A percentile compares a stretch with the other conserved stretches of the same genome.
Evolutionary conservation across 2,888 invertebrate genomes (phyloP).

Genomic region (Dicycla oo): DNA sequence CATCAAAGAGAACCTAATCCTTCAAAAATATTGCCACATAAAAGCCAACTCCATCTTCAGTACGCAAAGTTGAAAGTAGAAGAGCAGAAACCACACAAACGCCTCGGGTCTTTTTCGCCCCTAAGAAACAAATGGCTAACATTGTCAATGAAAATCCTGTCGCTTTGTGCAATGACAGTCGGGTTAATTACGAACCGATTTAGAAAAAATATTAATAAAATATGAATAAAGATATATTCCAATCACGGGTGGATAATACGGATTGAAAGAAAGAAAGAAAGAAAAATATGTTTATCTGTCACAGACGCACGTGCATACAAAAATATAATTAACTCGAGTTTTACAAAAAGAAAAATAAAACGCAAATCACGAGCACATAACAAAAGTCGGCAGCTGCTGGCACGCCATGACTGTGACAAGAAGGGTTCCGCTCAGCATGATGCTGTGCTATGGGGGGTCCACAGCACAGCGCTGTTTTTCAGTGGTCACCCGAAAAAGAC

Average conservation of each 20-base stretch:
- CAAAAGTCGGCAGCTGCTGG: no score
- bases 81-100: conserved; percentile 17
- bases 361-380: no score
- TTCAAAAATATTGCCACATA: conserved; percentile 38
- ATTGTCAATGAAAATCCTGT: conserved; percentile 65
- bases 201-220: conserved; percentile 15
- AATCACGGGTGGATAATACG: not conserved
- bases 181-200: conserved; percentile 39
- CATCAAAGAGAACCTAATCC: conserved; percentile 86
- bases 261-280: no score
- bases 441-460: no score
- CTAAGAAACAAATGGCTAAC: conserved; percentile 72
- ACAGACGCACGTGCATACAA: no score
- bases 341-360: no score
- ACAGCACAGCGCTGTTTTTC: no score
- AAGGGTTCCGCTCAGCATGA: no score
- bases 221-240: not conserved
- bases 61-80: conserved; percentile 58
- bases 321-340: no score
- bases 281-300: no score
- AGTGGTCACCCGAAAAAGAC: no score
- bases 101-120: conserved; percentile 71
- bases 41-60: conserved; percentile 59
- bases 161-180: conserved; percentile 47
- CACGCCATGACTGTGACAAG: no score